Evolutionary conservation across 1,140 invertebrate species (phyloP).

Genomic region (Rhopalosiphum padi): DNA sequence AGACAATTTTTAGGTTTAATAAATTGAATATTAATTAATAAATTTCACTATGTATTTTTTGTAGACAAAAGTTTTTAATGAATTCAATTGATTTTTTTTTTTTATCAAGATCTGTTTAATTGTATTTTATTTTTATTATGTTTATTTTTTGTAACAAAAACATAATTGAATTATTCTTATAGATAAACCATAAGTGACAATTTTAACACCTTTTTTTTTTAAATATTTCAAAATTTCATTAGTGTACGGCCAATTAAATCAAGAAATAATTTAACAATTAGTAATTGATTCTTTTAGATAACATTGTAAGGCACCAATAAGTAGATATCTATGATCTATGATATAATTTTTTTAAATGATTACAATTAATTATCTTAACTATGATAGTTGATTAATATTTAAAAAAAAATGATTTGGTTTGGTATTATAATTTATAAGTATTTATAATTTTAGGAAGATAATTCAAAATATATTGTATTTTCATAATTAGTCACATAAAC

Average conservation of each 20-base stretch:
- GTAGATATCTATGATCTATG: background rate
- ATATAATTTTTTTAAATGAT: background rate
- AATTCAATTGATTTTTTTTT: background rate
- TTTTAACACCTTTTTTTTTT: background rate
- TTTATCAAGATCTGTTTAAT: conserved; percentile 11
- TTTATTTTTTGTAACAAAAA: conserved; percentile 50
- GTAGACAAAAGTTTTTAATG: background rate
- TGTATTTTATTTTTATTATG: conserved; percentile 40
- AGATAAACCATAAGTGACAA: conserved; percentile 24
- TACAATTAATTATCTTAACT: background rate
- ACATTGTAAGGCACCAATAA: background rate
- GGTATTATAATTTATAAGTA: background rate
- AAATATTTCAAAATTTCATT: background rate
- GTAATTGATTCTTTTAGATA: background rate
- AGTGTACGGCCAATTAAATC: background rate
- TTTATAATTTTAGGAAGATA: background rate
- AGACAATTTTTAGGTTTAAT: background rate
- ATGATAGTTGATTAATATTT: background rate
- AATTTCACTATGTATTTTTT: background rate
- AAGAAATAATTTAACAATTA: background rate
- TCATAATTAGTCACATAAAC: background rate
- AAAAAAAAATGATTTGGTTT: background rate
- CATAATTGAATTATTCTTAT: conserved; percentile 32
- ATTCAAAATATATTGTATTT: background rate
- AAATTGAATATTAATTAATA: background rate